These are phyloP conservation scores for Apamea crenata DNA, from an alignment of 2,888 invertebrate genomes.

Conservation along the genomic window DNA sequence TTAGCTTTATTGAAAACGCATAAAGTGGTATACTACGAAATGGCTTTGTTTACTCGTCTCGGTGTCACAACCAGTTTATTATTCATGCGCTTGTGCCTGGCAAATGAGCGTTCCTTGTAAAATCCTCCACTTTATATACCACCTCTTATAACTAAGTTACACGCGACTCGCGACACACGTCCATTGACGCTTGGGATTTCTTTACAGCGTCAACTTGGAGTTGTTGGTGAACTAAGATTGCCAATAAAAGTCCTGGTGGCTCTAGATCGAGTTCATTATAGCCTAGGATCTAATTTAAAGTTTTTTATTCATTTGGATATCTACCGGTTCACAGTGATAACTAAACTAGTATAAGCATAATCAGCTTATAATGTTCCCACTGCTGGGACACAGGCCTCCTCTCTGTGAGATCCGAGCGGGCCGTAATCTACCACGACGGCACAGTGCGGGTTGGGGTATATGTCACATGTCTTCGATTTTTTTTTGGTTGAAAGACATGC, in stretches of 20 bases:
- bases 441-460: background rate
- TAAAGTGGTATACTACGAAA: conserved; percentile 64
- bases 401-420: background rate
- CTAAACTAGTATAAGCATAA: background rate
- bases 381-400: background rate
- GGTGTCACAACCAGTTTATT: conserved; percentile 65
- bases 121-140: conserved; percentile 58
- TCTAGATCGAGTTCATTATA: conserved; percentile 21
- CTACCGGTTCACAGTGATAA: background rate
- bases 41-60: conserved; percentile 69
- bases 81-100: conserved; percentile 63
- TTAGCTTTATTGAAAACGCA: conserved; percentile 65
- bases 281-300: conserved; percentile 4
- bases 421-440: background rate
- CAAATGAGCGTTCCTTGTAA: conserved; percentile 55
- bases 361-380: background rate
- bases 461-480: no score
- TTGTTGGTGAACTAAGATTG: conserved; percentile 21
- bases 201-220: conserved; percentile 19
- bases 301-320: background rate
- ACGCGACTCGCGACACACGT: conserved; percentile 15
- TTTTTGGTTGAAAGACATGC: no score
- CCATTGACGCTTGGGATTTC: conserved; percentile 32
- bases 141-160: conserved; percentile 28
- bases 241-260: conserved; percentile 22